Percentiles rank a stretch among this genome's conserved stretches.
These are phyloP conservation scores for Melitaea athalia DNA, from an alignment of 2,888 invertebrate species.

Conservation along the genomic window DNA sequence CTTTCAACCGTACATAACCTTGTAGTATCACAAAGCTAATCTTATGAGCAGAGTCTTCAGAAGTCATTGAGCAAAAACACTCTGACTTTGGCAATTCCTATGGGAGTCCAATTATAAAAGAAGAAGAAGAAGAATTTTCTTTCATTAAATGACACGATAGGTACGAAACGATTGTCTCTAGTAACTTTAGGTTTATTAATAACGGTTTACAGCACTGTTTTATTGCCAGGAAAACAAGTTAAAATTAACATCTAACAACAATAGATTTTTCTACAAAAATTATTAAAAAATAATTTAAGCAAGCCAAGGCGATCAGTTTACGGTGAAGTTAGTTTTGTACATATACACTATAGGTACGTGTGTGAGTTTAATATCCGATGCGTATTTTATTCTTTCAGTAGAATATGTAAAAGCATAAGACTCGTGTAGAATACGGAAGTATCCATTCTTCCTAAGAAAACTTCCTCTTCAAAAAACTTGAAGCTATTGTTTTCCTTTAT, in stretches of 20 bases:
- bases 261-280: background rate
- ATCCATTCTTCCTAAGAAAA: conserved; percentile 13
- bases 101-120: no score
- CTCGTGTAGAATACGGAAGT: conserved; percentile 15
- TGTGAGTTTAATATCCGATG: background rate
- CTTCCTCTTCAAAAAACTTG: conserved; percentile 17
- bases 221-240: background rate
- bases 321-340: background rate
- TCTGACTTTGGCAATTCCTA: no score
- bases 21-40: no score
- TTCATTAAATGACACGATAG: background rate
- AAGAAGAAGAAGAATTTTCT: no score
- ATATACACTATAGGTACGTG: background rate
- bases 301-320: background rate
- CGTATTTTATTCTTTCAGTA: background rate
- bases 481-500: conserved; percentile 27
- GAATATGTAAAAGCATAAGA: conserved; percentile 9
- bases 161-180: background rate
- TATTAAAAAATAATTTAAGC: background rate
- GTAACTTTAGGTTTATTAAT: background rate
- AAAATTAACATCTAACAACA: background rate
- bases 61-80: no score
- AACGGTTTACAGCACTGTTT: background rate
- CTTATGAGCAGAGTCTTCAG: no score
- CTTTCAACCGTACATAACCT: no score